A percentile compares a stretch with the other conserved stretches of the same genome.
phyloP scores from a whole-genome alignment of 1,140 invertebrate species.

The Tetraneura akinire region DNA sequence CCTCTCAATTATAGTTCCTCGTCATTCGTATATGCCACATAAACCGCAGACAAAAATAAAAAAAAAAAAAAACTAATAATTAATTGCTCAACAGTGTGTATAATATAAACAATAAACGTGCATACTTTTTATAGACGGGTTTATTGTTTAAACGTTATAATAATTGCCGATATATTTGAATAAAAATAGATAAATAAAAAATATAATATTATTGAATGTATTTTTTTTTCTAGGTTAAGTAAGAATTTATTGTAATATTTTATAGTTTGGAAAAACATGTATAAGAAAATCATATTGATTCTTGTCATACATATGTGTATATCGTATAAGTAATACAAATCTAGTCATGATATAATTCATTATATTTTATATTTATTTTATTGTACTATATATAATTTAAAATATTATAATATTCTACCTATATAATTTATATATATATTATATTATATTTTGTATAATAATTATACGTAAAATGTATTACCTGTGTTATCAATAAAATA shows the following conservation, averaged over 20 bases:
- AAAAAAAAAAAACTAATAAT: not conserved
- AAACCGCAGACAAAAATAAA: too few relatives aligned
- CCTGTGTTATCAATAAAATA: too few relatives aligned
- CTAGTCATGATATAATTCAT: conserved; percentile 35
- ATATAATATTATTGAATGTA: too few relatives aligned
- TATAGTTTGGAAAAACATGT: not conserved
- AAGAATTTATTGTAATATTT: not conserved
- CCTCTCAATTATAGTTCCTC: conserved; percentile 39
- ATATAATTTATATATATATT: not conserved
- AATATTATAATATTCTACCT: too few relatives aligned
- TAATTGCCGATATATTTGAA: too few relatives aligned
- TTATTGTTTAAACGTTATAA: too few relatives aligned
- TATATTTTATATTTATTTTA: not conserved
- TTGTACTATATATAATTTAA: conserved; percentile 26
- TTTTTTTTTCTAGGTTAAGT: too few relatives aligned
- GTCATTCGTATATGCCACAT: too few relatives aligned
- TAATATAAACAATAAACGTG: too few relatives aligned
- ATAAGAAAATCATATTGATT: conserved; percentile 3
- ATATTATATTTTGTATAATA: conserved; percentile 22
- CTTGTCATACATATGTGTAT: too few relatives aligned
- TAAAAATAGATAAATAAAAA: too few relatives aligned
- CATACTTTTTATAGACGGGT: too few relatives aligned
- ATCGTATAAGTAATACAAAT: conserved; percentile 26
- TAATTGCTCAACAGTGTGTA: conserved; percentile 34
- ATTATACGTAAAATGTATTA: not conserved